Base-by-base conservation (phyloP, 2,888 invertebrate species). In the Aproaerema taeniolella region DNA sequence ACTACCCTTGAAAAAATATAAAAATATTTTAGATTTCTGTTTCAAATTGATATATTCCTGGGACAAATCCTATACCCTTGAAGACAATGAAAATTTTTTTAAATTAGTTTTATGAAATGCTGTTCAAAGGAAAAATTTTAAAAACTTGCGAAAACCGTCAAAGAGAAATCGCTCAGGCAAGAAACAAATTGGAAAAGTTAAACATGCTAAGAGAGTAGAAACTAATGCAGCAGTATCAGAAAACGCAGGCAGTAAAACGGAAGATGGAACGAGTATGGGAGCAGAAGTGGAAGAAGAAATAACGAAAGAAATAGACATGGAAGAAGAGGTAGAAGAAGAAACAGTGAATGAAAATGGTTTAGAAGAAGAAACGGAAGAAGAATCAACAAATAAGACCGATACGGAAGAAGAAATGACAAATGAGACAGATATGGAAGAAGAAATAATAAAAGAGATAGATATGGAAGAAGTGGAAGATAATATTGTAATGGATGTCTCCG, bases 21-120 rank as follows among this genome's bases (percentile, higher is more conserved):
- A 46, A 43, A 39, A 41, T 17, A 2, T 43, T 25, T 26, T 46
- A 10, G 38, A 37, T 29, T 46, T 43, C 43, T 43, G 25, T 32
- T 39, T 17, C 20, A 39, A 40, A 34, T 11, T 45, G 24, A 31
- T 45, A 26, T 26, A 34, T 29, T 39, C 32, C 9, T 47, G 42
- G 43, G 46, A 47, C 13, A 7, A 39, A 26, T 38, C 42, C 16
- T 47, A 38, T 24, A 44, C 42, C 15, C 9, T 30, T 7, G 31
- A 35, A 10, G 29, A 36, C n/a, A 37, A 42, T 20, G 44, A 47
- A 44, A 25, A 31, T 20, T 42, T 46, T 40, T 46, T 41, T 34
- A 46, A 39, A 33, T 31, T 10, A 40, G 35, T 44, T 9, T 29
- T 42, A n/a, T n/a, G n/a, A n/a, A n/a, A n/a, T n/a, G n/a, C n/a